Conservation (phyloP, 2,888 invertebrate species). For the Orchesellides sinensis region DNA sequence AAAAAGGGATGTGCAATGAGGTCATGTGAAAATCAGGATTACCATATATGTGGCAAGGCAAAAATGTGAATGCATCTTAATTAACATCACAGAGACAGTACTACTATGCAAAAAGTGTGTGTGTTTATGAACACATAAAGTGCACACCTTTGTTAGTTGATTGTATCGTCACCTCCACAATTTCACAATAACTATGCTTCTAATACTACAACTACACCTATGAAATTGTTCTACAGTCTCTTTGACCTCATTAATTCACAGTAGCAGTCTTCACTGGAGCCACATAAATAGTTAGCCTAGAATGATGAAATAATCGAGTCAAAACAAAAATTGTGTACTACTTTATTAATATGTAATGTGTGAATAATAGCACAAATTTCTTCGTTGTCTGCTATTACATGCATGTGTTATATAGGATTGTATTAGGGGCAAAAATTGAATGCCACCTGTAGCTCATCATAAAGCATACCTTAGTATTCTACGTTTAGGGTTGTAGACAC, state of each 20-base stretch:
- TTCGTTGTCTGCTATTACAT: neutral
- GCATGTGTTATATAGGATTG: neutral
- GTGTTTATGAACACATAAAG: neutral
- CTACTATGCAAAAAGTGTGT: neutral
- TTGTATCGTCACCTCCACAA: constrained; percentile 15
- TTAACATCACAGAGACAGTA: constrained; percentile 37
- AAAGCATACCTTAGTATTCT: neutral
- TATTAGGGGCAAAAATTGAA: neutral
- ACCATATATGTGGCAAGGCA: constrained; percentile 67
- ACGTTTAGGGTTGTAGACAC: too few species aligned
- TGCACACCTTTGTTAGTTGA: constrained; percentile 28
- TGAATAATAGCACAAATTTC: neutral
- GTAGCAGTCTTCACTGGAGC: constrained; percentile 66
- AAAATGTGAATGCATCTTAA: constrained; percentile 67
- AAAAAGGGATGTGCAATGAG: constrained; percentile 66
- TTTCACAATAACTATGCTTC: constrained; percentile 31
- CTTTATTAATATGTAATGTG: too few species aligned
- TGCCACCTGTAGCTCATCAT: constrained; percentile 4
- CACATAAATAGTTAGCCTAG: constrained; percentile 57
- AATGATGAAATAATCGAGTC: constrained; percentile 49
- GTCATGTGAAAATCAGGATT: constrained; percentile 68
- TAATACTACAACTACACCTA: neutral
- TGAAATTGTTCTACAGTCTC: constrained; percentile 31
- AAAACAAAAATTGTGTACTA: constrained; percentile 31
- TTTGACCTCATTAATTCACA: constrained; percentile 68